Evolutionary conservation across 2,113 vertebrate species (phyloP).

Genomic region (Cyphomyrus plagiostoma): DNA sequence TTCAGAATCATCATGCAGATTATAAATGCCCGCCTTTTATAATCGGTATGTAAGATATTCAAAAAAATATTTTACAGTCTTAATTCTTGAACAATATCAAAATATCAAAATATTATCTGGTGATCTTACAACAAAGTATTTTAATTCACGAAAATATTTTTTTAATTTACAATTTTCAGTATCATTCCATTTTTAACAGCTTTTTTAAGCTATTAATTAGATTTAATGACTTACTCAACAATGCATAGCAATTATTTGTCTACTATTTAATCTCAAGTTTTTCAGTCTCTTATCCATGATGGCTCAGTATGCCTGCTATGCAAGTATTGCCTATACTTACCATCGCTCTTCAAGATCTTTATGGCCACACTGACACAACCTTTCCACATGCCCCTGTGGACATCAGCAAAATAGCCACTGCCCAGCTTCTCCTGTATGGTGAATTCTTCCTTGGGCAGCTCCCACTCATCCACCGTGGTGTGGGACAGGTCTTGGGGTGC

Average conservation of each 20-base stretch:
- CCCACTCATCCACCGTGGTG: conserved; percentile 51
- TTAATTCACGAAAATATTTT: neutral
- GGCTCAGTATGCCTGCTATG: neutral
- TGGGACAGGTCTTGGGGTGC: conserved; percentile 34
- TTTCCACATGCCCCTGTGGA: conserved; percentile 58
- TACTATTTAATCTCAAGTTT: neutral
- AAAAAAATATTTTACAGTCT: neutral
- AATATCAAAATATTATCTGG: neutral
- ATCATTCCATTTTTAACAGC: neutral
- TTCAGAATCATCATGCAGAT: neutral
- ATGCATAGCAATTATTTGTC: neutral
- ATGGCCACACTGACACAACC: conserved; percentile 50
- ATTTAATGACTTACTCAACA: neutral
- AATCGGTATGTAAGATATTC: neutral
- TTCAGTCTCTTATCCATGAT: neutral
- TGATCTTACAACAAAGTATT: neutral
- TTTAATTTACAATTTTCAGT: neutral
- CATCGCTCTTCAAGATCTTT: conserved; percentile 50
- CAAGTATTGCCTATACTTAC: conserved; percentile 33
- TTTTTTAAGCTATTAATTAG: neutral
- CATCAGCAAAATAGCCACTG: conserved; percentile 51
- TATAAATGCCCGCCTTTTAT: neutral
- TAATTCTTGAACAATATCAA: neutral
- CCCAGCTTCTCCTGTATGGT: conserved; percentile 47
- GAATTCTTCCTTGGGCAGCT: conserved; percentile 52